Evolutionary conservation across 2,888 invertebrate genomes (phyloP).

Genomic region (Leucoma salicis): DNA sequence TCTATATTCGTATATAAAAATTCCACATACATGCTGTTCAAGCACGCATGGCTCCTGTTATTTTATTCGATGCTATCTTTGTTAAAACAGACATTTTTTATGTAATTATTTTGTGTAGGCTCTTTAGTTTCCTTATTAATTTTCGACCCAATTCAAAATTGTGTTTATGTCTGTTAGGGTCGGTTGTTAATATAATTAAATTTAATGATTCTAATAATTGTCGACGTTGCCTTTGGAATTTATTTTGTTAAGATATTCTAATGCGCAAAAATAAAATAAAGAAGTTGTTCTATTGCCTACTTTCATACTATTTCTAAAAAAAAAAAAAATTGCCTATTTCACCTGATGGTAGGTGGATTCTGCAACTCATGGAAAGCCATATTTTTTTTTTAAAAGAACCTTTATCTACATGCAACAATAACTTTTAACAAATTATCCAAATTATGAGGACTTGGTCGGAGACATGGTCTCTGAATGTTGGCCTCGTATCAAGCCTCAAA

Average conservation of each 20-base stretch:
- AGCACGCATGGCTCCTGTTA: slow-evolving; percentile 46
- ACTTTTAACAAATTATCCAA: too few species aligned
- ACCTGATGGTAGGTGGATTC: too few species aligned
- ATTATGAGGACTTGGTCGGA: too few species aligned
- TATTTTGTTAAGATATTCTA: not conserved
- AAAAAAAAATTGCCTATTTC: too few species aligned
- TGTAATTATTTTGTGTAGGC: slow-evolving; percentile 17
- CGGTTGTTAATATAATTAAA: slow-evolving; percentile 19
- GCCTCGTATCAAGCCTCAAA: too few species aligned
- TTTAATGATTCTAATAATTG: slow-evolving; percentile 13
- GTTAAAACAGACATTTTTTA: slow-evolving; percentile 17
- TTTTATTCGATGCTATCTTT: slow-evolving; percentile 37
- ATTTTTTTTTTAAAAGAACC: too few species aligned
- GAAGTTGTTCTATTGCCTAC: too few species aligned
- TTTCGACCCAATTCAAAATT: slow-evolving; percentile 24
- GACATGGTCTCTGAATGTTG: too few species aligned
- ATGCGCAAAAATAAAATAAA: too few species aligned
- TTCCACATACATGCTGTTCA: slow-evolving; percentile 41
- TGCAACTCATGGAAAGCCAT: too few species aligned
- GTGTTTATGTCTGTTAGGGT: slow-evolving; percentile 10
- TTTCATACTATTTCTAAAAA: too few species aligned
- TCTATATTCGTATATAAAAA: slow-evolving; percentile 33
- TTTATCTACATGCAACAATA: too few species aligned
- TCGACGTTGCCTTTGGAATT: slow-evolving; percentile 8
- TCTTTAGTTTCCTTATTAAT: slow-evolving; percentile 25